Percentiles rank a stretch among this genome's conserved stretches.
These are phyloP conservation scores for Brachyptera risi DNA, from an alignment of 2,888 invertebrate species.

Conservation along the genomic window DNA sequence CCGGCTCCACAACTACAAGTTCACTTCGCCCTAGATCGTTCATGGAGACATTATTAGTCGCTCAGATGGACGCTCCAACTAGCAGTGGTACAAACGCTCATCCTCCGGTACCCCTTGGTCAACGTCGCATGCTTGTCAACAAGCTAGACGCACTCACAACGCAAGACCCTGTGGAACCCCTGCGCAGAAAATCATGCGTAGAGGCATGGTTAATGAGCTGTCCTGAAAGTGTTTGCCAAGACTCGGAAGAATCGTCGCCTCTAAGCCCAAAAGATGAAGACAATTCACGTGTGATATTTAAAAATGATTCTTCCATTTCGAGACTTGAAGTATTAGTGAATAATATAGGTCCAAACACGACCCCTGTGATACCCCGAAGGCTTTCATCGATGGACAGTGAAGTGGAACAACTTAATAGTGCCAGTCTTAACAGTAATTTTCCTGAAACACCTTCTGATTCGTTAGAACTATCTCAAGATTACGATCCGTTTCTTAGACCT, in stretches of 20 bases:
- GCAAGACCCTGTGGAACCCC: neutral
- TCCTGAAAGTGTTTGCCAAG: neutral
- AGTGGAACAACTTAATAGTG: too few species aligned
- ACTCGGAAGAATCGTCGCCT: neutral
- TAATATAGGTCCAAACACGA: neutral
- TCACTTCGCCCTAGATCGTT: slow-evolving; percentile 56
- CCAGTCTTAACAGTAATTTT: too few species aligned
- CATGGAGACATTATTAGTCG: slow-evolving; percentile 76
- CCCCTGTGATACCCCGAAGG: neutral
- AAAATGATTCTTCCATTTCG: neutral
- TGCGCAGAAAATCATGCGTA: slow-evolving; percentile 7
- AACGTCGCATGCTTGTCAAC: too few species aligned
- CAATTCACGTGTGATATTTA: neutral
- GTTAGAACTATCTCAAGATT: too few species aligned
- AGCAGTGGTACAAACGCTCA: too few species aligned
- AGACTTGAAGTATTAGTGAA: neutral
- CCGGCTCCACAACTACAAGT: neutral
- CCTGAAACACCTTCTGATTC: too few species aligned
- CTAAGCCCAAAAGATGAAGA: neutral
- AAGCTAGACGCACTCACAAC: too few species aligned
- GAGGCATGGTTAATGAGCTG: slow-evolving; percentile 19
- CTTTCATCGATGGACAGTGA: too few species aligned
- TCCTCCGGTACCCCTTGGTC: too few species aligned
- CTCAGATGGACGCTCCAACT: slow-evolving; percentile 66
- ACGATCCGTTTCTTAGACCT: too few species aligned